phyloP scores from a whole-genome alignment of 2,888 invertebrate species.

The Hydrotaea cyrtoneurina region DNA sequence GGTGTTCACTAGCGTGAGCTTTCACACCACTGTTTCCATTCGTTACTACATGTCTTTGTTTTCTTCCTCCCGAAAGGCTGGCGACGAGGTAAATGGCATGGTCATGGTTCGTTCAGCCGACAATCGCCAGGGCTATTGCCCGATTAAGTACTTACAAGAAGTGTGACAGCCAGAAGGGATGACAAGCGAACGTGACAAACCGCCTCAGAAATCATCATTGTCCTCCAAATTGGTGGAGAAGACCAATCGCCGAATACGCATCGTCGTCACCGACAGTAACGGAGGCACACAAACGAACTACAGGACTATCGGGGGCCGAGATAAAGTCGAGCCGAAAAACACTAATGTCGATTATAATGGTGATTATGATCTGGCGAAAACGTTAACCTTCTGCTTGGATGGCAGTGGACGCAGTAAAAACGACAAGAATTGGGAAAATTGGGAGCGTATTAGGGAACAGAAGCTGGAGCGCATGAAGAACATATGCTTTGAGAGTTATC shows the following conservation, averaged over 20 bases:
- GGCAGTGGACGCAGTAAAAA: constrained; percentile 75
- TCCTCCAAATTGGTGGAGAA: constrained; percentile 78
- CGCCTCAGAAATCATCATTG: constrained; percentile 76
- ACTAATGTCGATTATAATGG: constrained; percentile 72
- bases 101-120: constrained; percentile 96
- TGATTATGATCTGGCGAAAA: constrained; percentile 65
- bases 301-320: constrained; percentile 65
- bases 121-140: constrained; percentile 95
- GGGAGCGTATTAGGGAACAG: constrained; percentile 80
- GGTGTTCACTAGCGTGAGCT: too few relatives aligned
- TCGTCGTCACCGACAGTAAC: constrained; percentile 78
- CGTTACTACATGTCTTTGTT: constrained; percentile 8
- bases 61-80: constrained; percentile 81
- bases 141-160: constrained; percentile 96
- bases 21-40: not conserved
- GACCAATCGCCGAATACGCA: constrained; percentile 80
- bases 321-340: constrained; percentile 72
- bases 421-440: constrained; percentile 81
- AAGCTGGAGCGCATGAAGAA: constrained; percentile 81
- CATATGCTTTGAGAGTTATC: constrained; percentile 80
- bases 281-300: constrained; percentile 71
- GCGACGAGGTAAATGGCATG: constrained; percentile 96
- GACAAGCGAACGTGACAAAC: constrained; percentile 76
- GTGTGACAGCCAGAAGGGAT: constrained; percentile 89
- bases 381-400: constrained; percentile 71